Evolutionary conservation across 2,888 invertebrate species (phyloP).

Genomic region (Habroteleia sp.): DNA sequence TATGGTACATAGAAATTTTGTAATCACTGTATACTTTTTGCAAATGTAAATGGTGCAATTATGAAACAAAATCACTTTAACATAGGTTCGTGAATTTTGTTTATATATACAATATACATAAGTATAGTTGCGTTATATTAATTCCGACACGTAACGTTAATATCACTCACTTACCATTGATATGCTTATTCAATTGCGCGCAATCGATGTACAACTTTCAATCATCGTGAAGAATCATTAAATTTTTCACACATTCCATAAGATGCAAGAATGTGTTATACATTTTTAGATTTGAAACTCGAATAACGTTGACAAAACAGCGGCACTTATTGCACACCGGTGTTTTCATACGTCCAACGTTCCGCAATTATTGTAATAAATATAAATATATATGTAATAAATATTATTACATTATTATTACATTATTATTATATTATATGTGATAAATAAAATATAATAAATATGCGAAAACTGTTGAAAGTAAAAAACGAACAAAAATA

Average conservation of each 20-base stretch:
- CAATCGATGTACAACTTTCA: conserved; percentile 45
- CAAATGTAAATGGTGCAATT: conserved; percentile 44
- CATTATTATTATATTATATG: too few species aligned
- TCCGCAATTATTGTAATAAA: too few species aligned
- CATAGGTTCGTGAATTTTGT: conserved; percentile 25
- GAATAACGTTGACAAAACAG: too few species aligned
- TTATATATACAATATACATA: conserved; percentile 55
- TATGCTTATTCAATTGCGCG: conserved; percentile 63
- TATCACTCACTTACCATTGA: conserved; percentile 64
- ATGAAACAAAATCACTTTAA: conserved; percentile 24
- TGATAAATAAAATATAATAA: too few species aligned
- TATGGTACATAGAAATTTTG: conserved; percentile 50
- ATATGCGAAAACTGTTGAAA: too few species aligned
- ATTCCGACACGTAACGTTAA: conserved; percentile 53
- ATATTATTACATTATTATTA: too few species aligned
- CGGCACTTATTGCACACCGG: too few species aligned
- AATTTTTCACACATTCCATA: conserved; percentile 29
- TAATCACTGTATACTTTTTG: conserved; percentile 27
- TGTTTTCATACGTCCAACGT: too few species aligned
- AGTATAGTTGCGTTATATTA: conserved; percentile 43
- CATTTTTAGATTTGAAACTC: too few species aligned
- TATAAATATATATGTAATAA: too few species aligned
- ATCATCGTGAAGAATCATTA: conserved; percentile 30
- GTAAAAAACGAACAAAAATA: too few species aligned
- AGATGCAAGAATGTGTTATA: too few species aligned